Evolutionary conservation across 2,888 invertebrate species (phyloP).

Genomic region (Pollenia angustigena): DNA sequence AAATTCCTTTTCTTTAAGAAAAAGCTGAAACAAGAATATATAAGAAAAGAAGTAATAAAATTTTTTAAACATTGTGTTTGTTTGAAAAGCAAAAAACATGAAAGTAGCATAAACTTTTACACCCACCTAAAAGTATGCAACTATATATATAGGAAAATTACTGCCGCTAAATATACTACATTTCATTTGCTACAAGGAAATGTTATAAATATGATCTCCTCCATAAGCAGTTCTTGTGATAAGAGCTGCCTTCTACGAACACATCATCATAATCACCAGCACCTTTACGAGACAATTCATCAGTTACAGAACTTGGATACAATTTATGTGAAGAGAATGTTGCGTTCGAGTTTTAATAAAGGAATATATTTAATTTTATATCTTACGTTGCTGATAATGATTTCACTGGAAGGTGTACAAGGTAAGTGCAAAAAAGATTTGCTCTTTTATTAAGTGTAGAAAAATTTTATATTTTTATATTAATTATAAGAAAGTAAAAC

Average conservation of each 20-base stretch:
- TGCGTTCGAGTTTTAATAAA: constrained; percentile 28
- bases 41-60: constrained; percentile 38
- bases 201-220: constrained; percentile 66
- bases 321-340: constrained; percentile 58
- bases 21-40: constrained; percentile 14
- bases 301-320: not conserved
- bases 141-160: constrained; percentile 44
- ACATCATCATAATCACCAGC: constrained; percentile 25
- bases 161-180: constrained; percentile 39
- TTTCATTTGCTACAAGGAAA: constrained; percentile 26
- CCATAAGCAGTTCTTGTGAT: constrained; percentile 56
- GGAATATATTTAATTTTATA: constrained; percentile 57
- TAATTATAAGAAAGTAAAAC: too few relatives aligned
- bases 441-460: not conserved
- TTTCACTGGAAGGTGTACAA: constrained; percentile 62
- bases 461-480: not conserved
- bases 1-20: constrained; percentile 17
- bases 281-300: constrained; percentile 5
- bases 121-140: constrained; percentile 59
- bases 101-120: constrained; percentile 50
- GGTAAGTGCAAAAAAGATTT: constrained; percentile 53
- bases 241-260: constrained; percentile 55
- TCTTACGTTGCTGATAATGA: constrained; percentile 46
- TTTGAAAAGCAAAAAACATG: constrained; percentile 41
- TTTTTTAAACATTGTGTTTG: constrained; percentile 34